Base-by-base conservation (phyloP, 2,888 invertebrate species). In the Caenorhabditis zanzibari region DNA sequence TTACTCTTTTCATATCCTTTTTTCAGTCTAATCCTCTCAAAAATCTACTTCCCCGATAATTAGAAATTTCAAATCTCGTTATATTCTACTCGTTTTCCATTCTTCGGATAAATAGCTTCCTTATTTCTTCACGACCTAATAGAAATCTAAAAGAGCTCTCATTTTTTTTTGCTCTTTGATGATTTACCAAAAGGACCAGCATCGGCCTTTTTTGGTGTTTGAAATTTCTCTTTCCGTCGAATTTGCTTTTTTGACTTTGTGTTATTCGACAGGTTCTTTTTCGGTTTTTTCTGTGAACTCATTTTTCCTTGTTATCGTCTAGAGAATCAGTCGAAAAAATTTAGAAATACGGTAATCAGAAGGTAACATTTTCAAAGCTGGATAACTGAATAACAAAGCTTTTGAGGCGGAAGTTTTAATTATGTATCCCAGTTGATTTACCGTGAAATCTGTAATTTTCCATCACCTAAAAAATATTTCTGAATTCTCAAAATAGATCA, bases 151-250 rank as follows among this genome's bases (percentile, higher is more conserved):
- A 49, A 66, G 28, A n/a, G n/a, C 22, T 44, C n/a, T 14, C 52
- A 22, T 54, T 16, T 24, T 56, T 24, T 56, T 32, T 7, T 56
- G 69, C 41, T 71, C 71, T 71, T 71, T 71, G 71, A 71, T 71
- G 71, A 58, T 44, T 58, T 26, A 44, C 16, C 10, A 24, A 38
- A 38, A 16, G 66, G 49, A 66, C 66, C 66, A 22, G 19, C 22
- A 14, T 22, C 22, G 56, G 22, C 41, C 56, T 41, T 28, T 32
- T 52, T 41, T 71, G 71, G 56, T 66, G 66, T 66, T 66, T 66
- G 66, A 66, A 66, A 28, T 66, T 47, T 9, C 41, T 41, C 52
- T 52, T 38, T 56, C 26, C 24, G 28, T 69, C 56, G n/a, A 49
- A 22, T 66, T 66, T 2, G 14, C 28, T 66, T 66, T 64, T 44